A percentile compares a stretch with the other conserved stretches of the same genome.
Evolutionary conservation across 2,888 invertebrate species (phyloP).

Genomic region (Tridacna gigas): DNA sequence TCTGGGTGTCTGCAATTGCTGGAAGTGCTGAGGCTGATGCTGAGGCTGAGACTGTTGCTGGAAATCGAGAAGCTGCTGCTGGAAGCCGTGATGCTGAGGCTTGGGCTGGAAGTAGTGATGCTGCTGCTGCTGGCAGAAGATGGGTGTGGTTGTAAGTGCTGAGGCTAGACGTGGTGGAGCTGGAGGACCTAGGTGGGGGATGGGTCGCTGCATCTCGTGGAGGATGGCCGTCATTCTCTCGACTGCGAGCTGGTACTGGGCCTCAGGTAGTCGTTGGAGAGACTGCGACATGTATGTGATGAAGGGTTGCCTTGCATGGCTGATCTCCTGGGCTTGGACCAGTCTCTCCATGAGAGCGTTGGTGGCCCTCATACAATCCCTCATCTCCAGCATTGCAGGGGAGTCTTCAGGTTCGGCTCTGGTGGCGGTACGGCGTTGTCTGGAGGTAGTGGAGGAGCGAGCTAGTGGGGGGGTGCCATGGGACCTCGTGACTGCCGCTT

Average conservation of each 20-base stretch:
- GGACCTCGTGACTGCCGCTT: conserved; percentile 22
- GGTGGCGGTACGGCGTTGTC: conserved; percentile 41
- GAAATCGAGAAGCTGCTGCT: conserved; percentile 29
- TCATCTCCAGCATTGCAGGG: conserved; percentile 41
- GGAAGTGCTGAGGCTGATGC: no score
- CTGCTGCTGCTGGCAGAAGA: conserved; percentile 20
- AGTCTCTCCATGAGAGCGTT: conserved; percentile 38
- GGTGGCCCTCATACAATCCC: conserved; percentile 40
- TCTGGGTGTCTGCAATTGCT: conserved; percentile 38
- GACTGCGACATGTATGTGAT: conserved; percentile 41
- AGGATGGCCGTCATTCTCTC: conserved; percentile 36
- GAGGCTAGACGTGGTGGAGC: conserved; percentile 6
- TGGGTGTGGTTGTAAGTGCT: conserved; percentile 16
- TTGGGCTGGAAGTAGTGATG: no score
- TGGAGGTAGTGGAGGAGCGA: no score
- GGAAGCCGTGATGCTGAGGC: conserved; percentile 37
- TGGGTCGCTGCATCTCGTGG: conserved; percentile 37
- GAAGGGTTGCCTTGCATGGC: conserved; percentile 33
- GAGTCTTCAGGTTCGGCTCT: conserved; percentile 38
- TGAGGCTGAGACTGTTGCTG: conserved; percentile 19
- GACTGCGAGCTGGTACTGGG: conserved; percentile 34
- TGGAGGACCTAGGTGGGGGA: conserved; percentile 21
- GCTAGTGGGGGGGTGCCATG: conserved; percentile 23
- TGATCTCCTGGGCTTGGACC: no score
- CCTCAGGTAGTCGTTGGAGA: conserved; percentile 39